These are phyloP conservation scores for Cantharis lateralis DNA, from an alignment of 2,888 invertebrate genomes.

Conservation along the genomic window DNA sequence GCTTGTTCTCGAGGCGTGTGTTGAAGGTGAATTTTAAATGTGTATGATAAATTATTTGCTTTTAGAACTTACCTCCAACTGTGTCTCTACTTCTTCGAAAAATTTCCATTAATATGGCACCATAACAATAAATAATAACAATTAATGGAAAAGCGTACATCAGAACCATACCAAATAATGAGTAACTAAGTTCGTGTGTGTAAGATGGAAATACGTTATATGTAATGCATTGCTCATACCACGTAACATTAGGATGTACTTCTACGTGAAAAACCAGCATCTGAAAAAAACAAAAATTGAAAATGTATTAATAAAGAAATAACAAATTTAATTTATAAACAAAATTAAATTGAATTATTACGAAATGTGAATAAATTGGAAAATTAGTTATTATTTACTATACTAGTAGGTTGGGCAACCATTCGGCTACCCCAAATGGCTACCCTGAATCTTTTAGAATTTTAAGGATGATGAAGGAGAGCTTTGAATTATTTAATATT, in stretches of 20 bases:
- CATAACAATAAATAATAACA: slow-evolving; percentile 87
- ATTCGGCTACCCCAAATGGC: no score
- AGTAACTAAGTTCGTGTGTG: slow-evolving; percentile 78
- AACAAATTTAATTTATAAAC: no score
- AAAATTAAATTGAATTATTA: no score
- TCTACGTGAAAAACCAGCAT: slow-evolving; percentile 85
- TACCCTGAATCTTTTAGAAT: no score
- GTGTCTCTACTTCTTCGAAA: slow-evolving; percentile 72
- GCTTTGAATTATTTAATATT: no score
- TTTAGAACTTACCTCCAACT: slow-evolving; percentile 57
- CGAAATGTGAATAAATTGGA: no score
- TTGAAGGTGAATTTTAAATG: no score
- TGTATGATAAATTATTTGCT: neutral
- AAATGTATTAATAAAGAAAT: no score
- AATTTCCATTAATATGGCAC: slow-evolving; percentile 85
- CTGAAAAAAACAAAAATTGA: slow-evolving; percentile 56
- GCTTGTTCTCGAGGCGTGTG: no score
- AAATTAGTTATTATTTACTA: no score
- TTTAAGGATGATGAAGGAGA: no score
- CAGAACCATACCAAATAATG: slow-evolving; percentile 79
- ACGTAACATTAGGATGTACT: slow-evolving; percentile 78
- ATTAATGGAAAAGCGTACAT: slow-evolving; percentile 87
- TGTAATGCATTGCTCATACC: slow-evolving; percentile 91
- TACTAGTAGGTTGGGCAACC: no score
- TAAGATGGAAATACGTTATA: slow-evolving; percentile 77